A percentile compares a stretch with the other conserved stretches of the same genome.
phyloP scores from a whole-genome alignment of 2,113 vertebrate genomes.

The Edolisoma coerulescens region DNA sequence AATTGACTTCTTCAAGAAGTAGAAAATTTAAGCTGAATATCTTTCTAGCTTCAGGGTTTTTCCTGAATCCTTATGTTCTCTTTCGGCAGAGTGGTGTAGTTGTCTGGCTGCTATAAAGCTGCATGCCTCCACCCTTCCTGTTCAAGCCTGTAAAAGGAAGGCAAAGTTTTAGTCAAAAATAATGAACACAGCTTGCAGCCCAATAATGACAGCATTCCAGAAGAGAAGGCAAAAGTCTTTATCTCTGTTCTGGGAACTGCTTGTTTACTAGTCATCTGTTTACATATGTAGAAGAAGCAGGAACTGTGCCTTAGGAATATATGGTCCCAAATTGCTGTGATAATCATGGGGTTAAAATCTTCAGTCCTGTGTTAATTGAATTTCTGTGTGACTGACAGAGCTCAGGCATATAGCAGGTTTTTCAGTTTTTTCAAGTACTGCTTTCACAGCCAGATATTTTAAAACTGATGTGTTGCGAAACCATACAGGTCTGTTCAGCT shows the following conservation, averaged over 20 bases:
- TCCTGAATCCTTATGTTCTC: not conserved
- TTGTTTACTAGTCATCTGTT: not conserved
- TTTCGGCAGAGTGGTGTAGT: not conserved
- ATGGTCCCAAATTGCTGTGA: not conserved
- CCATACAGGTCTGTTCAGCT: not conserved
- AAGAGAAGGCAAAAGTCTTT: not conserved
- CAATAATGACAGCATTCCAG: not conserved
- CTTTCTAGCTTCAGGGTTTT: not conserved
- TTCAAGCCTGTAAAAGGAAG: not conserved
- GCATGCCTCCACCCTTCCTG: not conserved
- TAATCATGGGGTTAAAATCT: not conserved
- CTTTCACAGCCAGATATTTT: not conserved
- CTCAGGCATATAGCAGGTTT: not conserved
- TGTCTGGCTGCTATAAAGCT: not conserved
- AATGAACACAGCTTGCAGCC: not conserved
- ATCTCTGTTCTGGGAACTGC: not conserved
- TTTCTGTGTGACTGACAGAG: not conserved
- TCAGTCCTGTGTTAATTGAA: not conserved
- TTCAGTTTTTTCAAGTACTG: not conserved
- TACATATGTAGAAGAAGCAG: not conserved
- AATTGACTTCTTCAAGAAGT: not conserved
- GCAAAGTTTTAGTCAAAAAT: not conserved
- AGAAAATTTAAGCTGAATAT: not conserved
- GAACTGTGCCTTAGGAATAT: not conserved
- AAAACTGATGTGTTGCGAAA: not conserved